These are phyloP conservation scores for Choristoneura fumiferana DNA, from an alignment of 1,140 invertebrate species.

Conservation along the genomic window DNA sequence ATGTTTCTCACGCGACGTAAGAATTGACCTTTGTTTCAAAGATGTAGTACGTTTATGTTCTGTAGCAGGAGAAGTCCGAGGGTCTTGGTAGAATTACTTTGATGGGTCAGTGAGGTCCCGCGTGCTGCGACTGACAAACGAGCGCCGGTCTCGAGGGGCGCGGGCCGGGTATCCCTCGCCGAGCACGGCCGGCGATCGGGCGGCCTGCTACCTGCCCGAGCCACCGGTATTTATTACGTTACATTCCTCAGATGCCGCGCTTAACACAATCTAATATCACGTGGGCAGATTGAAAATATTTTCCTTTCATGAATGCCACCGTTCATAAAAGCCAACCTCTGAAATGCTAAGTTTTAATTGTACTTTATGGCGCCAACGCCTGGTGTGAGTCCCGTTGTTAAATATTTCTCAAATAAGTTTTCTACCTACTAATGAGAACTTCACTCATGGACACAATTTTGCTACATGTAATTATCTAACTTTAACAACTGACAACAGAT, in stretches of 20 bases:
- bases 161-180: too few species aligned
- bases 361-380: too few species aligned
- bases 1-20: too few species aligned
- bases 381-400: too few species aligned
- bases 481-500: too few species aligned
- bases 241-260: constrained; percentile 32
- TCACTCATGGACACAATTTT: too few species aligned
- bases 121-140: constrained; percentile 11
- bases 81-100: not conserved
- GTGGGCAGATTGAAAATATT: constrained; percentile 30
- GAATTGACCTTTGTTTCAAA: too few species aligned
- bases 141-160: not conserved
- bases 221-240: constrained; percentile 36
- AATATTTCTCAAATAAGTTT: too few species aligned
- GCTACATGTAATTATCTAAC: too few species aligned
- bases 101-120: not conserved
- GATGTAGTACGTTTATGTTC: not conserved
- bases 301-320: not conserved
- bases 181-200: constrained; percentile 4
- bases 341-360: not conserved
- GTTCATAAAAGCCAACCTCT: constrained; percentile 3
- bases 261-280: constrained; percentile 33
- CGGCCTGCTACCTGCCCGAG: constrained; percentile 22
- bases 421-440: too few species aligned
- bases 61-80: not conserved